These are phyloP conservation scores for Oscheius myriophilus DNA, from an alignment of 2,888 invertebrate genomes.

Conservation along the genomic window DNA sequence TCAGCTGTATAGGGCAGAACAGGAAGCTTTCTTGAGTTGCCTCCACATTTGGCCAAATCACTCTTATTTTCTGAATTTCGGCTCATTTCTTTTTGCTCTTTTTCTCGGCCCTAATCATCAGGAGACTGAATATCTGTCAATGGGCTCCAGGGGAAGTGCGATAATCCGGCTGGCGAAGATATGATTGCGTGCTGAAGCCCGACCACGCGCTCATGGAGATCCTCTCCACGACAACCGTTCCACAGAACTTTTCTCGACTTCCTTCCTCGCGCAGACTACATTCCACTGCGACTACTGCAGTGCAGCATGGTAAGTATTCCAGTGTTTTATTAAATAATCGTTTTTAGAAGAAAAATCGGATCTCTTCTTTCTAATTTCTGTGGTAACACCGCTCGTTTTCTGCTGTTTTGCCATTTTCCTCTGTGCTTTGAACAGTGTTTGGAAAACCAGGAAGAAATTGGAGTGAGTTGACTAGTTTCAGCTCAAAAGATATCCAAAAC, in stretches of 20 bases:
- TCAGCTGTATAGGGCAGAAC: too few relatives aligned
- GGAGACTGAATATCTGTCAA: conserved; percentile 16
- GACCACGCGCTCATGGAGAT: conserved; percentile 9
- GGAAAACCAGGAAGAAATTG: conserved; percentile 50
- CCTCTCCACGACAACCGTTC: conserved; percentile 4
- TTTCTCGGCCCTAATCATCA: too few relatives aligned
- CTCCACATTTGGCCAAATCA: too few relatives aligned
- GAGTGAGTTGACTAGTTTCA: conserved; percentile 34
- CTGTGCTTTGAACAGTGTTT: conserved; percentile 53
- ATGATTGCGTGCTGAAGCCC: conserved; percentile 15
- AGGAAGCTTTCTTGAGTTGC: too few relatives aligned
- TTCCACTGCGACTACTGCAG: too few relatives aligned
- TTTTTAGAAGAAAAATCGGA: conserved; percentile 46
- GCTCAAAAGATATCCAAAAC: too few relatives aligned
- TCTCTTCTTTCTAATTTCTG: conserved; percentile 51
- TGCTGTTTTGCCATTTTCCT: conserved; percentile 60
- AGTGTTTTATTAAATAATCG: not conserved
- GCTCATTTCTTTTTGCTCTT: too few relatives aligned
- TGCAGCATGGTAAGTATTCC: not conserved
- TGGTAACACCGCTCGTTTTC: conserved; percentile 54
- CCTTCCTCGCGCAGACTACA: too few relatives aligned
- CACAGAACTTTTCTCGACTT: not conserved
- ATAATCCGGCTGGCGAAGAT: conserved; percentile 28
- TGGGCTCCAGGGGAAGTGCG: conserved; percentile 28
- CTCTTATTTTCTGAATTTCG: too few relatives aligned